phyloP scores from a whole-genome alignment of 2,113 vertebrate species.

The Chlorodrepanis virens region DNA sequence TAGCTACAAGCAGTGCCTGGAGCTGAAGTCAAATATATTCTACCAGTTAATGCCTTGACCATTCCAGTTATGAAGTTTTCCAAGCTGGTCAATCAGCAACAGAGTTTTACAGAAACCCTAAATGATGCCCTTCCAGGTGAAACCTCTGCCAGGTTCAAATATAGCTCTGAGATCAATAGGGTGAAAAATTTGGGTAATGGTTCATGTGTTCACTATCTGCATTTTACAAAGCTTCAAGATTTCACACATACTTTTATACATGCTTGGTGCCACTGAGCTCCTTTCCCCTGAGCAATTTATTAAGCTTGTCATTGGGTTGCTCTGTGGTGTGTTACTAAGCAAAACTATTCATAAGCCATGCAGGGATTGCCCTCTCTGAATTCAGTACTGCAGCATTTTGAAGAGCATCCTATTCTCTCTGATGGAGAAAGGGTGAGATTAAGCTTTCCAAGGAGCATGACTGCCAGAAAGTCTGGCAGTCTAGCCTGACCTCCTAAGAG shows the following conservation, averaged over 20 bases:
- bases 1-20: not conserved
- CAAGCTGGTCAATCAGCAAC: not conserved
- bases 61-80: not conserved
- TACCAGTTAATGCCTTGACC: not conserved
- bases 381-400: not conserved
- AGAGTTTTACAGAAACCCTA: not conserved
- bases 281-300: not conserved
- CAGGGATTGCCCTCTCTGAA: not conserved
- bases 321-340: not conserved
- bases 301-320: not conserved
- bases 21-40: not conserved
- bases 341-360: not conserved
- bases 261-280: not conserved
- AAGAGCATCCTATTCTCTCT: not conserved
- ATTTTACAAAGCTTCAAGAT: not conserved
- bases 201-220: accelerated
- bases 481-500: not conserved
- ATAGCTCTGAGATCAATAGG: not conserved
- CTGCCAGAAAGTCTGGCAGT: not conserved
- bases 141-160: not conserved
- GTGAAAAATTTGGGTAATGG: not conserved
- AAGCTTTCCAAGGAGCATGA: not conserved
- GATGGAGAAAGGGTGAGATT: not conserved
- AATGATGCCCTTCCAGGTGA: not conserved
- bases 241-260: not conserved